phyloP scores from a whole-genome alignment of 2,113 vertebrate species.

The Microcebus jonahi region DNA sequence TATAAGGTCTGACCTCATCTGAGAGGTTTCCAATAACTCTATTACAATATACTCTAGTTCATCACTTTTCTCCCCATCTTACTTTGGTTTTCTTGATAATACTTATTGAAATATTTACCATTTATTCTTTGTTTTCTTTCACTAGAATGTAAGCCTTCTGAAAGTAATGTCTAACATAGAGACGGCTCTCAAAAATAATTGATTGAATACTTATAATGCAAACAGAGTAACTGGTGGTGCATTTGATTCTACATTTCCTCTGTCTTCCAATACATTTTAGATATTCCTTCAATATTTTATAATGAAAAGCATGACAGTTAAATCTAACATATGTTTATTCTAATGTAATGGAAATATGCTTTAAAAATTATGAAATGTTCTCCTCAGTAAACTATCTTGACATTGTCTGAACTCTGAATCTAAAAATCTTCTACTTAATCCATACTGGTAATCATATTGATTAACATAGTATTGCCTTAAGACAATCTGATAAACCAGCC shows the following conservation, averaged over 20 bases:
- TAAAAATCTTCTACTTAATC: constrained; percentile 12
- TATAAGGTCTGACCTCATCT: not conserved
- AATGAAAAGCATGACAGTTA: not conserved
- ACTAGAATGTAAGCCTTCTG: not conserved
- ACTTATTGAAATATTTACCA: not conserved
- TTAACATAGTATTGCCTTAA: constrained; percentile 40
- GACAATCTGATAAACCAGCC: constrained; percentile 32
- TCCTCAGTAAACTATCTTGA: not conserved
- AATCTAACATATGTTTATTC: not conserved
- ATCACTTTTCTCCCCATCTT: not conserved
- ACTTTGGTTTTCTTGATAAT: not conserved
- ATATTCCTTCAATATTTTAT: not conserved
- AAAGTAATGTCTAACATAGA: not conserved
- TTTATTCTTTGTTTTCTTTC: not conserved
- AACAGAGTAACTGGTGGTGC: not conserved
- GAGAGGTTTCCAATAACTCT: not conserved
- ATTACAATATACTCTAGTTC: not conserved
- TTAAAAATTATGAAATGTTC: not conserved
- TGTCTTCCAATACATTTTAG: not conserved
- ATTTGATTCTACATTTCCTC: not conserved
- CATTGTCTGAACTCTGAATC: constrained; percentile 5
- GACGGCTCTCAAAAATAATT: not conserved
- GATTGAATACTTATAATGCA: not conserved
- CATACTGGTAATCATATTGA: constrained; percentile 46
- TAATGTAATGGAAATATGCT: not conserved